phyloP scores from a whole-genome alignment of 2,797 vertebrate species.

The Galagoides demidoff region DNA sequence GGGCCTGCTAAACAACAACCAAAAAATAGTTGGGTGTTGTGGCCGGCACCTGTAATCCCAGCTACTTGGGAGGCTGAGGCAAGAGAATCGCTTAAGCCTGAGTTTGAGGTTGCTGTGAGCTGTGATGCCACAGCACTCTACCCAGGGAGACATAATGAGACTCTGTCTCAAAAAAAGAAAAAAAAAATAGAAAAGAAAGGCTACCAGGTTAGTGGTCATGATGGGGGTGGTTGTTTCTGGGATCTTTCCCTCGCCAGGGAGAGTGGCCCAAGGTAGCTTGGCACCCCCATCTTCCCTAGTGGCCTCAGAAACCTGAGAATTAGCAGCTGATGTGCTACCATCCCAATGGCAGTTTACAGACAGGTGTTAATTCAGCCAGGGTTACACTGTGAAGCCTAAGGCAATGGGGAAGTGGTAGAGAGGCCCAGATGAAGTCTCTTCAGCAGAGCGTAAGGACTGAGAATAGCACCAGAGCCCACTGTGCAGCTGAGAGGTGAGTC shows the following conservation, averaged over 20 bases:
- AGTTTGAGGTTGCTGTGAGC: no score
- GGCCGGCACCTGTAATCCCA: no score
- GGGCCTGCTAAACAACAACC: no score
- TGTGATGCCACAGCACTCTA: no score
- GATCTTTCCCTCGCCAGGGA: neutral
- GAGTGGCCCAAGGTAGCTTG: neutral
- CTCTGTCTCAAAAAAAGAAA: no score
- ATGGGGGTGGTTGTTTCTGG: neutral
- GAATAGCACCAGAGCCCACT: neutral
- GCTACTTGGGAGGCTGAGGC: no score
- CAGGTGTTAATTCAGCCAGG: neutral
- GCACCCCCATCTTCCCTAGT: no score
- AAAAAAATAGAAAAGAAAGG: neutral
- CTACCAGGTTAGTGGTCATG: neutral
- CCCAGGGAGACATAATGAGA: no score
- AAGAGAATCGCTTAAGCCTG: no score
- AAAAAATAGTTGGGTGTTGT: no score
- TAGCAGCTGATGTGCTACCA: neutral
- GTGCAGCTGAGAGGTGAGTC: neutral
- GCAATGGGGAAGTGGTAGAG: neutral
- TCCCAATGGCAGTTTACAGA: neutral
- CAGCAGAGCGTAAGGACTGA: neutral
- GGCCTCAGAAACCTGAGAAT: neutral
- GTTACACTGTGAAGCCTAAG: neutral
- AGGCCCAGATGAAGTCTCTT: fast-evolving